phyloP scores from a whole-genome alignment of 2,888 invertebrate species.

The Diaprepes abbreviatus region DNA sequence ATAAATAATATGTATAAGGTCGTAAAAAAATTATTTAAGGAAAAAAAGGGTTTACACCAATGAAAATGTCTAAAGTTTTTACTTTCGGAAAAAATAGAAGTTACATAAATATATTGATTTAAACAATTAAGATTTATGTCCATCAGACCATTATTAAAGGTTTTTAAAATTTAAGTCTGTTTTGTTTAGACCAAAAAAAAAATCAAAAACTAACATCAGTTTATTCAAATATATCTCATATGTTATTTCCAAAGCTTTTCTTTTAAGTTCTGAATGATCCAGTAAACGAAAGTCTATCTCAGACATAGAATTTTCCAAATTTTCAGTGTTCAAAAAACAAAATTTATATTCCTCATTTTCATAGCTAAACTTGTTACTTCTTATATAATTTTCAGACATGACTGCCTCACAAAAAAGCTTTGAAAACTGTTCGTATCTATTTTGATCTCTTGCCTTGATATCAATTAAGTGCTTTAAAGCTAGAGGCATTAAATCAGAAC shows the following conservation, averaged over 20 bases:
- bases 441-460: not conserved
- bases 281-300: not conserved
- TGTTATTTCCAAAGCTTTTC: not conserved
- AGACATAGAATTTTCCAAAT: not conserved
- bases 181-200: too few relatives aligned
- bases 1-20: too few relatives aligned
- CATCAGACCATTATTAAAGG: too few relatives aligned
- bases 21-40: too few relatives aligned
- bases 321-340: not conserved
- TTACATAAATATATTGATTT: too few relatives aligned
- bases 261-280: not conserved
- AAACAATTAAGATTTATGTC: too few relatives aligned
- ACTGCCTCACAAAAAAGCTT: not conserved
- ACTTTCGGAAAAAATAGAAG: too few relatives aligned
- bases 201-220: conserved; percentile 8
- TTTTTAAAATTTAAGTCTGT: too few relatives aligned
- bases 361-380: not conserved
- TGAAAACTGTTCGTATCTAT: not conserved
- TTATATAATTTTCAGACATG: not conserved
- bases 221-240: conserved; percentile 8
- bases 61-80: too few relatives aligned
- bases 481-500: not conserved
- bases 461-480: not conserved
- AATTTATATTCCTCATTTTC: conserved; percentile 5
- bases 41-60: too few relatives aligned